Evolutionary conservation across 2,113 vertebrate genomes (phyloP).

Genomic region (Hemiprocne comata): DNA sequence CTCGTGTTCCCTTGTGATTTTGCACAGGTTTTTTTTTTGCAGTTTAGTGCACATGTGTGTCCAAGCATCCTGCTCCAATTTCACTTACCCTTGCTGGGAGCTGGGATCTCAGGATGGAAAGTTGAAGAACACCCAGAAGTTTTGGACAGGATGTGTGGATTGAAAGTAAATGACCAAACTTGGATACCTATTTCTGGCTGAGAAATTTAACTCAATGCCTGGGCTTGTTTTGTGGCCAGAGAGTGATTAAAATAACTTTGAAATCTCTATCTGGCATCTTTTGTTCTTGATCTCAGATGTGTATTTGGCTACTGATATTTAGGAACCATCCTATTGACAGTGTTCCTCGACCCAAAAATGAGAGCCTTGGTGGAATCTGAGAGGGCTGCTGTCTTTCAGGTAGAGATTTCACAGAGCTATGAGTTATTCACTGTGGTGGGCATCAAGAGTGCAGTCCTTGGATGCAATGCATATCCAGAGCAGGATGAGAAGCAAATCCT

Average conservation of each 20-base stretch:
- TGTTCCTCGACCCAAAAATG: not conserved
- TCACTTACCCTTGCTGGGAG: not conserved
- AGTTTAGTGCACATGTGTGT: rapidly evolving
- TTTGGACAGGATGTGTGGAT: not conserved
- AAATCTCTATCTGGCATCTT: not conserved
- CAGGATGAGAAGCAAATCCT: not conserved
- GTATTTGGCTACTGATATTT: not conserved
- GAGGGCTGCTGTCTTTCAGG: not conserved
- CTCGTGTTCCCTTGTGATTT: not conserved
- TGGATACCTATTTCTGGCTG: not conserved
- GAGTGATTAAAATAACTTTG: not conserved
- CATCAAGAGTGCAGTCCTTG: not conserved
- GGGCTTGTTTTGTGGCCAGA: not conserved
- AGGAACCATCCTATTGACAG: not conserved
- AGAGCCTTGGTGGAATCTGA: not conserved
- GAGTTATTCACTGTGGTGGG: not conserved
- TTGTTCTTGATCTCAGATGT: not conserved
- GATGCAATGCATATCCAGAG: not conserved
- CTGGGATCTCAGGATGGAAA: not conserved
- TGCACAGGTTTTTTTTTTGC: not conserved
- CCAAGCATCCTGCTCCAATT: not conserved
- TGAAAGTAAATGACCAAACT: not conserved
- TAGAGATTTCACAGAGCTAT: not conserved
- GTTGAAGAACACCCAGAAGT: not conserved
- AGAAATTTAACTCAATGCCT: not conserved